Base-by-base conservation (phyloP, 2,888 invertebrate species). In the Anaspis maculata region DNA sequence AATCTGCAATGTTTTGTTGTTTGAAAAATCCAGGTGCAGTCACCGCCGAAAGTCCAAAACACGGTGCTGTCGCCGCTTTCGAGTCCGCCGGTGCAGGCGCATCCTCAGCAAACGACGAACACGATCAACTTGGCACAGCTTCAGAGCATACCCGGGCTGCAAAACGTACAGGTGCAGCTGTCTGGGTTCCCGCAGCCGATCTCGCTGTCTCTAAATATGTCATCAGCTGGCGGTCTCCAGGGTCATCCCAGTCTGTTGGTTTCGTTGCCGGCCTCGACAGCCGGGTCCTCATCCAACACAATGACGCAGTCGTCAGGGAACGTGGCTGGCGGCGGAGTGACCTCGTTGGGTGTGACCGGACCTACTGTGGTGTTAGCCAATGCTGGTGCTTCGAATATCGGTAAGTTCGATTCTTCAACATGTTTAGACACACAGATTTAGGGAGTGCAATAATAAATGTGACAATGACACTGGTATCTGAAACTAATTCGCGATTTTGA, bases 131-230 rank as follows among this genome's bases (percentile, higher is more conserved):
- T 85, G 48, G 76, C 83, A 31, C 76, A 74, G 55, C 62, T 79
- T 41, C 76, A 77, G 49, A 77, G 68, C 49, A 62, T 84, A 33
- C 78, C 83, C 40, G 83, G 83, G 15, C 66, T 86, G 29, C 85
- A 85, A 61, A 85, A 84, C 62, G 82, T 84, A 32, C 83, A 84
- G 68, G 76, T 74, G 30, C 88, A 88, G 58, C 78, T 89, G 52
- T 84, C 87, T 7, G 87, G 86, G 23, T 74, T 89, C 34, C 76
- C 86, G n/a, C 86, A 87, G 47, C 87, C 88, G 3, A 86, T 89
- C 49, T 87, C 88, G 29, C 67, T 85, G 51, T 81, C 83, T 23
- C 65, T 85, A 39, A 81, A 78, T 50, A 78, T 80, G 42, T 80
- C 84, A 22, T 77, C 82, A 16, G 75, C 81, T 19, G 47, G 70